Evolutionary conservation across 2,888 invertebrate species (phyloP).

Genomic region (Amorpha juglandis): DNA sequence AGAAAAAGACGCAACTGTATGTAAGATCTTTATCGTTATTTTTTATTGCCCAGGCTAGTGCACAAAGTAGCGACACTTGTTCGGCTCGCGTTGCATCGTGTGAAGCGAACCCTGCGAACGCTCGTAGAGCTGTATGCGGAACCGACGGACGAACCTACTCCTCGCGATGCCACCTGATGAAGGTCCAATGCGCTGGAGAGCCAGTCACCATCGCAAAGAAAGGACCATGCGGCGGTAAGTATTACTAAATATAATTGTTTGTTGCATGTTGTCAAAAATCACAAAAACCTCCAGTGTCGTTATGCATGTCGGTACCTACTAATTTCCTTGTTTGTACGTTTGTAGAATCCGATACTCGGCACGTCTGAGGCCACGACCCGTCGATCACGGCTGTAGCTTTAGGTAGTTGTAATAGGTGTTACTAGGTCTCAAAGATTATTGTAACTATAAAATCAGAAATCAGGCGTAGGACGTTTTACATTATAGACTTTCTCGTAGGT

Average conservation of each 20-base stretch:
- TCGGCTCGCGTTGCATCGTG: slow-evolving; percentile 70
- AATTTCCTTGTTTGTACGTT: background rate
- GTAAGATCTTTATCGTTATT: background rate
- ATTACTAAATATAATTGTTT: background rate
- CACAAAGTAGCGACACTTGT: slow-evolving; percentile 57
- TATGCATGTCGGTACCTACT: background rate
- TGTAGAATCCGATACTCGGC: background rate
- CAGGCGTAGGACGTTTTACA: too few species aligned
- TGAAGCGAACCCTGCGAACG: slow-evolving; percentile 57
- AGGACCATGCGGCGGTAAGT: slow-evolving; percentile 89
- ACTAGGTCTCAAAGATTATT: background rate
- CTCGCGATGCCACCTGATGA: slow-evolving; percentile 90
- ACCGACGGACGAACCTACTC: slow-evolving; percentile 93
- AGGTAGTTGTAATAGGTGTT: background rate
- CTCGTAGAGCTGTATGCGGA: slow-evolving; percentile 87
- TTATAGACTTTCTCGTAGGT: too few species aligned
- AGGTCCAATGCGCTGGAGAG: slow-evolving; percentile 90
- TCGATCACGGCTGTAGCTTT: background rate
- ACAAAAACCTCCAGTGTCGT: background rate
- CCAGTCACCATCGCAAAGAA: slow-evolving; percentile 89
- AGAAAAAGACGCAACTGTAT: too few species aligned
- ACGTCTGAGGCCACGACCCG: background rate
- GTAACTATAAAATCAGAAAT: background rate
- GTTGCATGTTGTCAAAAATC: background rate
- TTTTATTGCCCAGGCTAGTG: slow-evolving; percentile 33